Percentiles rank a stretch among this genome's conserved stretches.
These are phyloP conservation scores for Atherinosoma microstoma DNA, from an alignment of 2,797 vertebrate species.

Conservation along the genomic window DNA sequence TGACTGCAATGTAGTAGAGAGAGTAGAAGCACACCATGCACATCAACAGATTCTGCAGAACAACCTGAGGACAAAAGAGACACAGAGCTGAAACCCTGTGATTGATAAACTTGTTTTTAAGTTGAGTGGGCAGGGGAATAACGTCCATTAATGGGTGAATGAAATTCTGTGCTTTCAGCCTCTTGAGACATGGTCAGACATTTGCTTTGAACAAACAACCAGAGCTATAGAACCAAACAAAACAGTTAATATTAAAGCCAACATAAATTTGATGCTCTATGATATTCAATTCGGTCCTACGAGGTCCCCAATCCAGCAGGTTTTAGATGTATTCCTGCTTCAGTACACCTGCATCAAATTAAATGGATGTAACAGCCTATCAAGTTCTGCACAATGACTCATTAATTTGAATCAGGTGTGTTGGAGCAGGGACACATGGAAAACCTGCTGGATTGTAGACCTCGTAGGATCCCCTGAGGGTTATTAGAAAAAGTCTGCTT, in stretches of 20 bases:
- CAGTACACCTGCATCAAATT: no score
- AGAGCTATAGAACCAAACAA: not conserved
- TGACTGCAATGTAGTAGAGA: slow-evolving; percentile 86
- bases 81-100: not conserved
- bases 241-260: not conserved
- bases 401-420: no score
- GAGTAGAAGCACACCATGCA: slow-evolving; percentile 88
- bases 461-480: not conserved
- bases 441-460: no score
- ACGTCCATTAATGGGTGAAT: not conserved
- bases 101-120: no score
- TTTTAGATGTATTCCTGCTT: no score
- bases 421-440: no score
- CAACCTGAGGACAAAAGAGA: slow-evolving; percentile 68
- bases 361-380: no score
- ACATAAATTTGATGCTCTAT: slow-evolving; percentile 3
- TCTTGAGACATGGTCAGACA: not conserved
- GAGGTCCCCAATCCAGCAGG: no score
- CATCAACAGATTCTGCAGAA: slow-evolving; percentile 87
- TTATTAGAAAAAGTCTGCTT: slow-evolving; percentile 10
- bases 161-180: not conserved
- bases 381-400: no score
- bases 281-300: no score
- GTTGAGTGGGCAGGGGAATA: no score
- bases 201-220: slow-evolving; percentile 12